Base-by-base conservation (phyloP, 2,797 vertebrate species). In the Philypnodon macrostomus region DNA sequence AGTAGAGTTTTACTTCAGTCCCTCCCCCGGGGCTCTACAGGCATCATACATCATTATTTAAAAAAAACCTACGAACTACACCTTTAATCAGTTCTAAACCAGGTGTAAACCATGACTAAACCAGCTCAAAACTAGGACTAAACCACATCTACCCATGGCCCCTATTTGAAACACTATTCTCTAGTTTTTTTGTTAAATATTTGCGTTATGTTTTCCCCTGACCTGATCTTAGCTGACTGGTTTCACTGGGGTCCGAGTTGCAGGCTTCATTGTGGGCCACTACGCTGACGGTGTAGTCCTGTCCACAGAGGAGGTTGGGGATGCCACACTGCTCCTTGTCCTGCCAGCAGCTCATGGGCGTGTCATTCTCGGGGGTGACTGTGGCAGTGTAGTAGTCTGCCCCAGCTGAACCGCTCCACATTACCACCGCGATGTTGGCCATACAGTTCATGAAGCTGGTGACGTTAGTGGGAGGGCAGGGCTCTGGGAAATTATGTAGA, bases 201-300 rank as follows among this genome's bases (percentile, higher is more conserved):
- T n/a, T n/a, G n/a, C n/a, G n/a, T n/a, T n/a, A n/a, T n/a, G n/a
- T 29, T 29, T 10, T 10, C 18, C 36, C 12, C 44, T 77, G 44
- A 91, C 90, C 88, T 82, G 90, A 85, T 52, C 64, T 76, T 34
- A 91, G 74, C 4, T n/a, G 27, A 12, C 50, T 36, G 1, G 39
- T 23, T 2, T 44, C 13, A 41, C 83, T 90, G 37, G 82, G 79
- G 29, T 75, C 79, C 3, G 90, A 91, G 55, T 56, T 34, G 23
- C 90, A 91, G 3, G 56, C 39, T 1, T 44, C 30, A 16, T 77
- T 78, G 7, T 83, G 77, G 8, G 86, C 90, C 1, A 77, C 63
- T 3, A 92, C 88, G 0, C 68, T 86, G 41, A 90, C 79, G 0
- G 79, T 74, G 77, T 89, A 90, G 50, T 63, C 76, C 70, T 81